Conservation (phyloP, 2,888 invertebrate genomes). For the Timema cristinae region DNA sequence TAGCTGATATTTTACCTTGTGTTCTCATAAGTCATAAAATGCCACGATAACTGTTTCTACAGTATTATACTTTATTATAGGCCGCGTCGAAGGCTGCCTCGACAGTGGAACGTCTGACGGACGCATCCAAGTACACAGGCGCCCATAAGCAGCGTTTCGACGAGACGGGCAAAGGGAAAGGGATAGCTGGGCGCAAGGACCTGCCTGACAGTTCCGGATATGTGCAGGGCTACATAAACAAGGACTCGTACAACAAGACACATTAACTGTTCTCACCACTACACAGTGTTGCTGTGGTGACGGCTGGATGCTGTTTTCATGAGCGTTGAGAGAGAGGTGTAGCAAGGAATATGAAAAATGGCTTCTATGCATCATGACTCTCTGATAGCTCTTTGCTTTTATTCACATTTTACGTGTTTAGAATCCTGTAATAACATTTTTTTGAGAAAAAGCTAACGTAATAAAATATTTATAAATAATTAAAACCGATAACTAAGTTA, state of each 20-base stretch:
- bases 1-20: background rate
- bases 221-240: slow-evolving; percentile 80
- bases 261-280: too few species aligned
- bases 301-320: too few species aligned
- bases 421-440: too few species aligned
- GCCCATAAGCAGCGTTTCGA: slow-evolving; percentile 85
- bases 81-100: slow-evolving; percentile 46
- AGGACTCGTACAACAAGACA: slow-evolving; percentile 62
- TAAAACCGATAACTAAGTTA: too few species aligned
- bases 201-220: slow-evolving; percentile 70
- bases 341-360: too few species aligned
- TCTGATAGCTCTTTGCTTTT: too few species aligned
- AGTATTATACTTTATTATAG: slow-evolving; percentile 21
- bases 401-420: too few species aligned
- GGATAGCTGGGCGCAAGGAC: slow-evolving; percentile 78
- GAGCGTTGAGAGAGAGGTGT: too few species aligned
- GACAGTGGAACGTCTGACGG: slow-evolving; percentile 73
- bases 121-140: slow-evolving; percentile 83
- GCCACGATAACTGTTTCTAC: slow-evolving; percentile 7
- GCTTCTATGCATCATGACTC: too few species aligned
- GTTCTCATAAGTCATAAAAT: background rate
- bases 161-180: slow-evolving; percentile 78
- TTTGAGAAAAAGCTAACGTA: too few species aligned
- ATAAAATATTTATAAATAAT: too few species aligned
- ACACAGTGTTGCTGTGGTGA: too few species aligned